These are phyloP conservation scores for Typhlomys cinereus DNA, from an alignment of 2,113 vertebrate genomes.

Conservation along the genomic window DNA sequence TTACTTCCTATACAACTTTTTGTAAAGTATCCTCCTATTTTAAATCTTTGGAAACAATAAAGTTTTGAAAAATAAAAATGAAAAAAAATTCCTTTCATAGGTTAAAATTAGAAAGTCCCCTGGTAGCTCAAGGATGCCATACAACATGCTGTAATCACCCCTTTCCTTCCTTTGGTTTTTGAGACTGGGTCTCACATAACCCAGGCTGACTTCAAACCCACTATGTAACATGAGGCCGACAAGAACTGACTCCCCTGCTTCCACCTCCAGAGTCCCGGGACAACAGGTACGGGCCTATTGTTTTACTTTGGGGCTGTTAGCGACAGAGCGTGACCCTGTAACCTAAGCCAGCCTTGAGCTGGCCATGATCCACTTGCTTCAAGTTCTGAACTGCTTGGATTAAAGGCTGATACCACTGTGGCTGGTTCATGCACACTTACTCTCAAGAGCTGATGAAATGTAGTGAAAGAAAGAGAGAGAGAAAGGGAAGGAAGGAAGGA, in stretches of 20 bases:
- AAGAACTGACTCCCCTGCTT: neutral
- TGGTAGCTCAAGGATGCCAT: neutral
- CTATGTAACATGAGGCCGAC: neutral
- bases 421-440: too few species aligned
- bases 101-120: neutral
- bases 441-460: too few species aligned
- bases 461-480: too few species aligned
- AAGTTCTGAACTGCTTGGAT: neutral
- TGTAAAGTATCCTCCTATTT: too few species aligned
- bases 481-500: too few species aligned
- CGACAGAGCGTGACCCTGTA: too few species aligned
- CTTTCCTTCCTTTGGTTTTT: neutral
- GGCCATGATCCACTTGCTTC: neutral
- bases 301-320: too few species aligned
- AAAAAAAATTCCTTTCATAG: neutral
- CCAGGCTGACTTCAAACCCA: neutral
- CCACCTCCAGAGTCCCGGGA: neutral
- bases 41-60: too few species aligned
- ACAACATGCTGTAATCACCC: fast-evolving
- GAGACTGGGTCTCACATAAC: neutral
- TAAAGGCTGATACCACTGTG: too few species aligned
- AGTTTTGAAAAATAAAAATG: too few species aligned
- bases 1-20: too few species aligned
- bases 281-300: neutral
- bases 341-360: neutral